phyloP scores from a whole-genome alignment of 2,888 invertebrate species.

The Catocala nupta region DNA sequence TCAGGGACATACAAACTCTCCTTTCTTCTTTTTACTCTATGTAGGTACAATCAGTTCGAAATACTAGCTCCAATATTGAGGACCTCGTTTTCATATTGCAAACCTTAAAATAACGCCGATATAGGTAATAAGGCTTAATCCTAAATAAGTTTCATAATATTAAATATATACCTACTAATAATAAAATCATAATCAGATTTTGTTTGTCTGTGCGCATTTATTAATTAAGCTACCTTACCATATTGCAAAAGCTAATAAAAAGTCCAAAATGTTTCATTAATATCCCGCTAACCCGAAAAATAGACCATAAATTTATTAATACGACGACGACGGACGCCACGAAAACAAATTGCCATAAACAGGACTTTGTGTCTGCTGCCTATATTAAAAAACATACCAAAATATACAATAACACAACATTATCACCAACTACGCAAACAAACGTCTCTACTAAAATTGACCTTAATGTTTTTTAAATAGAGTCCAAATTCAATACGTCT shows the following conservation, averaged over 20 bases:
- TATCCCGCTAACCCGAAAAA: conserved; percentile 58
- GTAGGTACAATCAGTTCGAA: too few relatives aligned
- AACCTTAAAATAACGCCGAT: too few relatives aligned
- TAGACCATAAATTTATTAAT: conserved; percentile 78
- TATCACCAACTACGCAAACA: conserved; percentile 22
- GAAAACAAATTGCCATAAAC: conserved; percentile 71
- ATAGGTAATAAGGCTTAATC: too few relatives aligned
- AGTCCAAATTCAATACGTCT: conserved; percentile 32
- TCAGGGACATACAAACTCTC: too few relatives aligned
- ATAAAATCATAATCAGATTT: too few relatives aligned
- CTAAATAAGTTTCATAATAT: too few relatives aligned
- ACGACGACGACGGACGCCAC: conserved; percentile 63
- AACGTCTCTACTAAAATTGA: not conserved
- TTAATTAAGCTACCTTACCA: too few relatives aligned
- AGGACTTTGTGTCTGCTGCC: conserved; percentile 67
- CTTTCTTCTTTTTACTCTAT: too few relatives aligned
- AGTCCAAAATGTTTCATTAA: conserved; percentile 52
- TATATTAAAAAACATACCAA: conserved; percentile 77
- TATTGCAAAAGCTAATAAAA: conserved; percentile 32
- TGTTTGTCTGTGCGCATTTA: too few relatives aligned
- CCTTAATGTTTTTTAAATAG: conserved; percentile 30
- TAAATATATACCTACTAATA: too few relatives aligned
- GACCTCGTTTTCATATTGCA: too few relatives aligned
- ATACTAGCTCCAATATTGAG: too few relatives aligned
- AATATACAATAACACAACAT: conserved; percentile 54